Conservation (phyloP, 2,797 vertebrate species). For the Platalea minor region DNA sequence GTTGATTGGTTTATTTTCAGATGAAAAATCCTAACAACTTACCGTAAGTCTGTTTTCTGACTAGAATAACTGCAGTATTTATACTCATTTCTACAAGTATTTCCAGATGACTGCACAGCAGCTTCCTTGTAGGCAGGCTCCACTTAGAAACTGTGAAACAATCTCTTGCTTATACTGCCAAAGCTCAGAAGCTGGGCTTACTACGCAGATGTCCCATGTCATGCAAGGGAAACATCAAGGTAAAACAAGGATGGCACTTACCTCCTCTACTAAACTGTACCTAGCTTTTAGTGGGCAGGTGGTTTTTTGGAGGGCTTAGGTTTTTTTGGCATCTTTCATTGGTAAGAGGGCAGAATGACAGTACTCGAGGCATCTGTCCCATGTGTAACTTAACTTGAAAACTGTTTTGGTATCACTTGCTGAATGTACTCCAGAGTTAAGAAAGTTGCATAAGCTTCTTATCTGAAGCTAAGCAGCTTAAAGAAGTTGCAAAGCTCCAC, state of each 20-base stretch:
- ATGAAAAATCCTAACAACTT: not conserved
- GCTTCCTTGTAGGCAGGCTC: not conserved
- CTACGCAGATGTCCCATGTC: not conserved
- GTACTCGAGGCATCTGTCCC: not conserved
- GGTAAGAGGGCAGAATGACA: not conserved
- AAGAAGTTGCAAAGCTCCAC: not conserved
- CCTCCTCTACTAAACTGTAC: accelerated
- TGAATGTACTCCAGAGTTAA: not conserved
- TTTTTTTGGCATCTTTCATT: not conserved
- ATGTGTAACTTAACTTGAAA: not conserved
- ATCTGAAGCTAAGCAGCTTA: slow-evolving; percentile 37
- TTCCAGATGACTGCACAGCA: not conserved
- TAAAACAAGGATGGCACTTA: not conserved
- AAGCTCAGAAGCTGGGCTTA: not conserved
- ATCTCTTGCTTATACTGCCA: not conserved
- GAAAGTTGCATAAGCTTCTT: slow-evolving; percentile 44
- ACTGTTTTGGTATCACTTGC: not conserved
- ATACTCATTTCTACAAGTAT: not conserved
- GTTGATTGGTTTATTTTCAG: not conserved
- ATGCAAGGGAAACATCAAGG: not conserved
- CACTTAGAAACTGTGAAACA: not conserved
- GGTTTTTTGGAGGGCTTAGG: not conserved
- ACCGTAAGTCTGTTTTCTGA: not conserved
- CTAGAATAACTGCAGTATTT: not conserved
- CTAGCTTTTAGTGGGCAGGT: not conserved